Conservation (phyloP, 2,113 vertebrate genomes). For the Periophthalmodon schlosseri region DNA sequence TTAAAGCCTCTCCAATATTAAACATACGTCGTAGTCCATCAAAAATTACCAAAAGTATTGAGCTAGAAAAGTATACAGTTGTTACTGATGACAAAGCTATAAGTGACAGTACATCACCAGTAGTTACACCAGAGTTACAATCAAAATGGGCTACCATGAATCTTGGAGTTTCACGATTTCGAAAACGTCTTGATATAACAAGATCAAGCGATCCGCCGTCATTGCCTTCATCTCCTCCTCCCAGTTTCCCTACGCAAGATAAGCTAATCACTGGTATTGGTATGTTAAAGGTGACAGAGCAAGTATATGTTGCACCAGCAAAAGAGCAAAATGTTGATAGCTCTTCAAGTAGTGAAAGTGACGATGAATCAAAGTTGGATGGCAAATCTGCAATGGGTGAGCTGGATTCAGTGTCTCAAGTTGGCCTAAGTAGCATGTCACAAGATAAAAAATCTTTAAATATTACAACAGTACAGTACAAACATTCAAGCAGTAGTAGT, state of each 20-base stretch:
- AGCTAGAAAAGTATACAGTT: slow-evolving; percentile 52
- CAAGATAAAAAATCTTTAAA: slow-evolving; percentile 12
- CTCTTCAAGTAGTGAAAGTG: slow-evolving; percentile 23
- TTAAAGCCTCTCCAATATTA: not conserved
- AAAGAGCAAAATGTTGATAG: not conserved
- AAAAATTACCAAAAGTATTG: slow-evolving; percentile 26
- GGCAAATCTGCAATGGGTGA: not conserved
- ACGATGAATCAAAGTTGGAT: not conserved
- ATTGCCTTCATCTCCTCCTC: slow-evolving; percentile 14
- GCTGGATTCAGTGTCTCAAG: not conserved
- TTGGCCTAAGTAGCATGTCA: not conserved
- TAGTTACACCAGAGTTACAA: slow-evolving; percentile 53
- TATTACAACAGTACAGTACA: not conserved
- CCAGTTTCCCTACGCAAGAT: slow-evolving; percentile 22
- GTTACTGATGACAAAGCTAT: slow-evolving; percentile 33
- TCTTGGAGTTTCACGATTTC: slow-evolving; percentile 61
- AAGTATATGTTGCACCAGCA: not conserved
- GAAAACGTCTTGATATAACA: slow-evolving; percentile 56
- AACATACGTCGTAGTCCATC: slow-evolving; percentile 23
- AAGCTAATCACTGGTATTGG: not conserved
- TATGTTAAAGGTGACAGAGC: not conserved
- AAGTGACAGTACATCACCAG: slow-evolving; percentile 12
- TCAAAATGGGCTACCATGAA: slow-evolving; percentile 59
- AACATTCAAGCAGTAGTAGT: slow-evolving; percentile 20
- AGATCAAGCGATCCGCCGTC: not conserved